phyloP scores from a whole-genome alignment of 30 jellyfish, hydroid and myxozoan species.

The Chrysaora quinquecirrha region DNA sequence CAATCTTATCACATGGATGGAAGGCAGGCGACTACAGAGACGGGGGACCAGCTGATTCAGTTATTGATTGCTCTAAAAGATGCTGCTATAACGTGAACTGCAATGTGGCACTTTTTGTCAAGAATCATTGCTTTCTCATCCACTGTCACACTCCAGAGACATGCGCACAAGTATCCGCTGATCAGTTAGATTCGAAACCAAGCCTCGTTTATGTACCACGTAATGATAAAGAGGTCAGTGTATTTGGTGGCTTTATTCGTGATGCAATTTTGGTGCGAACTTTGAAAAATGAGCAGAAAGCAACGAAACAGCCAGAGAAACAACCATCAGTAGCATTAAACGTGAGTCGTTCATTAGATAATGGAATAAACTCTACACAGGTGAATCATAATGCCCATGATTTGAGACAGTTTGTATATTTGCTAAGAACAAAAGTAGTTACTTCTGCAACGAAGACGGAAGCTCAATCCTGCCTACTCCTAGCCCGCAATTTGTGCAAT shows the following conservation, averaged over 20 bases:
- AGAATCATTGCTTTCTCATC: constrained; percentile 65
- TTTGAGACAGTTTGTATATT: not conserved
- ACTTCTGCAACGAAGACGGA: not conserved
- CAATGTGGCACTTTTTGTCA: constrained; percentile 72
- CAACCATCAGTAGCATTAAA: no score
- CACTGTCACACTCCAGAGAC: constrained; percentile 48
- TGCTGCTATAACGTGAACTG: constrained; percentile 65
- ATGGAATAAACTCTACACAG: constrained; percentile 7
- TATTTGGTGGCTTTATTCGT: constrained; percentile 51
- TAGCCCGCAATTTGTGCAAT: not conserved
- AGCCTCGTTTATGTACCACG: constrained; percentile 71
- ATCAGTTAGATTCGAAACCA: constrained; percentile 39
- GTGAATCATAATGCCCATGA: not conserved
- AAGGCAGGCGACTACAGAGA: constrained; percentile 63
- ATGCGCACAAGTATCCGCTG: constrained; percentile 66
- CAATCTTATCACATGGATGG: constrained; percentile 56
- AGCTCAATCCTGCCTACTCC: not conserved
- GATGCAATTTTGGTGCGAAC: constrained; percentile 33
- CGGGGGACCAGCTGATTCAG: constrained; percentile 47
- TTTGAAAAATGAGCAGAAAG: constrained; percentile 4
- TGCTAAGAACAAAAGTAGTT: not conserved
- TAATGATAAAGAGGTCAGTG: constrained; percentile 36
- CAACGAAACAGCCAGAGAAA: not conserved
- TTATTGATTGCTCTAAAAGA: constrained; percentile 30
- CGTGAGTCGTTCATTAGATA: constrained; percentile 12